Evolutionary conservation across 2,113 vertebrate genomes (phyloP).

Genomic region (Cavia aperea): DNA sequence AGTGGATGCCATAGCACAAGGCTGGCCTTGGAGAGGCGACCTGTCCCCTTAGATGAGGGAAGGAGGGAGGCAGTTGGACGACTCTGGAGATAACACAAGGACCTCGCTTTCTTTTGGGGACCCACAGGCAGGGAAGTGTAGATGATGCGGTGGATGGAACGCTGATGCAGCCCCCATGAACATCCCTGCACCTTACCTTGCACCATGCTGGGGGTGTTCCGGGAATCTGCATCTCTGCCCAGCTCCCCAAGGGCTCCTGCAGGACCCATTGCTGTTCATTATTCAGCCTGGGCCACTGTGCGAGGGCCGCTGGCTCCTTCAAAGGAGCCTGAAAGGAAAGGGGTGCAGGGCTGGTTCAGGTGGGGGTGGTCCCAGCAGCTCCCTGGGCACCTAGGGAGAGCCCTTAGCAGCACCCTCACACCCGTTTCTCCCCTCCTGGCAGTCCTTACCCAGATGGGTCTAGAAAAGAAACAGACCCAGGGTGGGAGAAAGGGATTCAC

Average conservation of each 20-base stretch:
- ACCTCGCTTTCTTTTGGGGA: background rate
- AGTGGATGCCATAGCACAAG: background rate
- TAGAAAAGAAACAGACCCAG: background rate
- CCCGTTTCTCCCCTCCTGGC: background rate
- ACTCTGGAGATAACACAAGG: background rate
- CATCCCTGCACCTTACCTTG: background rate
- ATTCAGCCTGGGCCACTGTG: background rate
- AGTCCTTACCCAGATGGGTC: background rate
- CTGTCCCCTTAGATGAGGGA: background rate
- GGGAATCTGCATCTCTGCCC: background rate
- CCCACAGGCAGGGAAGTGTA: background rate
- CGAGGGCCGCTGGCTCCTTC: background rate
- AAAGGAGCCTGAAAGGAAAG: background rate
- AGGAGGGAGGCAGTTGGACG: background rate
- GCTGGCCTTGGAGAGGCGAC: background rate
- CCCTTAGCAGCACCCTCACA: background rate
- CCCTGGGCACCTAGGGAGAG: background rate
- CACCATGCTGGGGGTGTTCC: background rate
- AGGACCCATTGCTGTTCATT: background rate
- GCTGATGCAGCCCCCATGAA: too few relatives aligned
- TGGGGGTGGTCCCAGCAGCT: background rate
- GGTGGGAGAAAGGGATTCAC: background rate
- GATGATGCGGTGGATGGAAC: background rate
- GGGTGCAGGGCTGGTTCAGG: background rate
- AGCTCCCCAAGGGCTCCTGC: background rate